Evolutionary conservation across 2,797 vertebrate species (phyloP), one percentile per base, ranked within the genome.

Genomic region (Cichlasoma orientale): DNA sequence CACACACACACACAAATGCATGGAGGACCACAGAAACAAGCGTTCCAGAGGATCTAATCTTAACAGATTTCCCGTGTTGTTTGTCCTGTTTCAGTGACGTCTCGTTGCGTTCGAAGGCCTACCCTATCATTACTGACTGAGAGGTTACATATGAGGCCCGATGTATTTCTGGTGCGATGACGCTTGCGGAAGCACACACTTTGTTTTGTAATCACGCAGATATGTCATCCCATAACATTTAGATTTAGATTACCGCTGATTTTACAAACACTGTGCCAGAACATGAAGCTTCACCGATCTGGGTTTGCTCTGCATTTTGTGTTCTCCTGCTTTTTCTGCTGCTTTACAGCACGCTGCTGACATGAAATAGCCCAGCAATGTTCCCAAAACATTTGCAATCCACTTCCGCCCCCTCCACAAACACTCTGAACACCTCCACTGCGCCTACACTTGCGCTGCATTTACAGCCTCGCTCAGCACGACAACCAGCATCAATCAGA

Each of bases 1-100:
- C 29, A 83, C 58, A 86, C 47, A 79, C 71, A 83, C 58, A 83
- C 47, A 79, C 71, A 78, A 50, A n/a, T 47, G 14, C 7, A 18
- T 47, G 14, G 6, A 47, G 44, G 14, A 47, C 14, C 44, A 50
- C 44, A 50, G 6, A 50, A 50, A 50, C 19, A 19, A 19, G 47
- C 2, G 18, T 14, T 18, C 41, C 41, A 68, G 1, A 50, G 63
- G 50, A 3, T 68, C 41, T 50, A 68, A n/a, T 68, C 1, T 25
- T 5, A 19, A 53, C 33, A 11, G 16, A 50, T 5, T 73, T 70
- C 52, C 33, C 58, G 18, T 0, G 13, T 3, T n/a, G 27, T 66
- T 11, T 21, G 8, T 33, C 33, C 19, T 44, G 29, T 50, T 68
- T 50, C 61, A 29, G 5, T 50, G 61, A 68, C 3, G 5, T 47